Conservation (phyloP, 1,140 invertebrate genomes). For the Myzus persicae region DNA sequence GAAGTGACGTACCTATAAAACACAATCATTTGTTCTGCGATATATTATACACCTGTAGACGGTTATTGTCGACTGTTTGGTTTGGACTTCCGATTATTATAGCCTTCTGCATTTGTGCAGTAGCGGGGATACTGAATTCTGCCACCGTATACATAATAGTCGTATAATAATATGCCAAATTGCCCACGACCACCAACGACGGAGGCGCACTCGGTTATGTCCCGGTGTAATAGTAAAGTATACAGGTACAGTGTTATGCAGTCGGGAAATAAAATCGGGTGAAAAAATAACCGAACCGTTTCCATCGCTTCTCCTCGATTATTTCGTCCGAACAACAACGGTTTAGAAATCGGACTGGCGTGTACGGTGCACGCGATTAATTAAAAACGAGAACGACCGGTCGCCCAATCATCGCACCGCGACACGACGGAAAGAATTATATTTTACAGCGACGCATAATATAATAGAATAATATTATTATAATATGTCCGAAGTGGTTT, state of each 20-base stretch:
- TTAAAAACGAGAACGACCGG: conserved; percentile 40
- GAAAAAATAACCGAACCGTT: neutral
- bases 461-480: neutral
- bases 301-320: neutral
- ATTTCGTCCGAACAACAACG: neutral
- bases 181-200: neutral
- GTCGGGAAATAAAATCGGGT: neutral
- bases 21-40: no score
- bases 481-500: neutral
- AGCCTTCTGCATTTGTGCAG: neutral
- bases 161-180: neutral
- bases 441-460: neutral
- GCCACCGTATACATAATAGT: neutral
- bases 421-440: neutral
- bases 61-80: neutral
- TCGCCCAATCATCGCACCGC: neutral
- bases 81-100: neutral
- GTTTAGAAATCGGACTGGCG: neutral
- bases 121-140: neutral
- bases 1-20: neutral
- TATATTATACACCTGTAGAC: neutral
- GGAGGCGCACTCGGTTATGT: neutral
- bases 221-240: no score
- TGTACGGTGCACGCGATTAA: conserved; percentile 2
- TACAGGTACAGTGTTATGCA: no score